Conservation (phyloP, 1,140 invertebrate genomes). For the Galleria mellonella region DNA sequence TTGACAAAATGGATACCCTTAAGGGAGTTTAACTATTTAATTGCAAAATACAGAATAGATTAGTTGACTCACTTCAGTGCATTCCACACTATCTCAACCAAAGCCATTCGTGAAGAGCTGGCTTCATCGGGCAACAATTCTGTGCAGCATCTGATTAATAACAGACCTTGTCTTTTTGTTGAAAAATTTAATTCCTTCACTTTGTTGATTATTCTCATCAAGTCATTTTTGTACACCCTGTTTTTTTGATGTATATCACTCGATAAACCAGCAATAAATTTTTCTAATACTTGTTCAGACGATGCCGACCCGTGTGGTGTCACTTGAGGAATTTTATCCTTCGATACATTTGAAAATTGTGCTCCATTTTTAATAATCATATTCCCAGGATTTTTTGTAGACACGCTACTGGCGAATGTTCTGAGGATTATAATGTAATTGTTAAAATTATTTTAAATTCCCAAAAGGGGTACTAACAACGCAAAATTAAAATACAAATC, state of each 20-base stretch:
- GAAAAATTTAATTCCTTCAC: conserved; percentile 52
- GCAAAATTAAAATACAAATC: too few species aligned
- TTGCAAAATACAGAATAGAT: too few species aligned
- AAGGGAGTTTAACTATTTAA: too few species aligned
- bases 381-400: too few species aligned
- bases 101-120: conserved; percentile 33
- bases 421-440: too few species aligned
- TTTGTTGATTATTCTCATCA: conserved; percentile 46
- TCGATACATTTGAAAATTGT: neutral
- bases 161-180: conserved; percentile 47
- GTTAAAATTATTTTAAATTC: too few species aligned
- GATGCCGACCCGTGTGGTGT: conserved; percentile 1
- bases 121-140: conserved; percentile 56
- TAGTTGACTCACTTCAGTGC: conserved; percentile 38
- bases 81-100: conserved; percentile 52
- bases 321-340: neutral
- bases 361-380: neutral
- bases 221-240: conserved; percentile 63
- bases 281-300: conserved; percentile 48
- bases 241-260: conserved; percentile 57
- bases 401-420: too few species aligned
- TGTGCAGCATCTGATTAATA: conserved; percentile 49
- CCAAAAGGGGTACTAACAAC: too few species aligned
- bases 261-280: conserved; percentile 44
- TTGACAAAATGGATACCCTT: too few species aligned